phyloP scores from a whole-genome alignment of 2,888 invertebrate genomes.

The Oconnorella tubifera region DNA sequence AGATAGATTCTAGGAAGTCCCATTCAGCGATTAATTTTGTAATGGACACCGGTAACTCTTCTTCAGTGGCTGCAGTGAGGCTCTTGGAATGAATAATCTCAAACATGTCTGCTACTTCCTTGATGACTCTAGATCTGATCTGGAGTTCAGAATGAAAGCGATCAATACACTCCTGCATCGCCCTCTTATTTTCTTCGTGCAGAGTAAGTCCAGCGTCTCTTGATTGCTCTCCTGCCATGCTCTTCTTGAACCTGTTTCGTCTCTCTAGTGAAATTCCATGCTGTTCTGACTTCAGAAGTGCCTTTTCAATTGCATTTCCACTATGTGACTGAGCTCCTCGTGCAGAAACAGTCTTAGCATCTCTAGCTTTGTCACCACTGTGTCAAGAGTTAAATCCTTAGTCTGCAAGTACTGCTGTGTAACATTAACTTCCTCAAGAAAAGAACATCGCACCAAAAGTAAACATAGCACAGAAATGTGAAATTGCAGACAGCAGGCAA shows the following conservation, averaged over 20 bases:
- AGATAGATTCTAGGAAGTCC: too few relatives aligned
- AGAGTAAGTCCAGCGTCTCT: conserved; percentile 10
- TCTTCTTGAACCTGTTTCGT: not conserved
- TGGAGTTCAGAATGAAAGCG: conserved; percentile 7
- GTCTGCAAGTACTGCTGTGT: conserved; percentile 2
- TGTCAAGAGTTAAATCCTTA: conserved; percentile 8
- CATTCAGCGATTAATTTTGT: not conserved
- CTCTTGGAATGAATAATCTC: conserved; percentile 7
- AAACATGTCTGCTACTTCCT: not conserved
- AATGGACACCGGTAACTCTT: conserved; percentile 1
- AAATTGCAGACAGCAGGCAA: conserved; percentile 2
- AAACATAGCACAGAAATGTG: conserved; percentile 5
- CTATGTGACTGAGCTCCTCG: conserved; percentile 2
- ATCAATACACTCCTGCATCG: conserved; percentile 8
- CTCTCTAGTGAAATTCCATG: conserved; percentile 4
- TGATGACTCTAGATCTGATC: not conserved
- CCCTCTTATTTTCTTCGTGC: conserved; percentile 7
- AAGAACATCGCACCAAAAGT: conserved; percentile 5
- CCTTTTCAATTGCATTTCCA: conserved; percentile 8
- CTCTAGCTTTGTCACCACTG: not conserved
- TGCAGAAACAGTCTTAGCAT: not conserved
- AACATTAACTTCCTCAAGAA: conserved; percentile 9
- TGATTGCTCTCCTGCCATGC: conserved; percentile 1
- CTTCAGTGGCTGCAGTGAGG: conserved; percentile 2
- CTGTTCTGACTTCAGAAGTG: conserved; percentile 4